Evolutionary conservation across 2,888 invertebrate genomes (phyloP).

Genomic region (Nudaria mundana): DNA sequence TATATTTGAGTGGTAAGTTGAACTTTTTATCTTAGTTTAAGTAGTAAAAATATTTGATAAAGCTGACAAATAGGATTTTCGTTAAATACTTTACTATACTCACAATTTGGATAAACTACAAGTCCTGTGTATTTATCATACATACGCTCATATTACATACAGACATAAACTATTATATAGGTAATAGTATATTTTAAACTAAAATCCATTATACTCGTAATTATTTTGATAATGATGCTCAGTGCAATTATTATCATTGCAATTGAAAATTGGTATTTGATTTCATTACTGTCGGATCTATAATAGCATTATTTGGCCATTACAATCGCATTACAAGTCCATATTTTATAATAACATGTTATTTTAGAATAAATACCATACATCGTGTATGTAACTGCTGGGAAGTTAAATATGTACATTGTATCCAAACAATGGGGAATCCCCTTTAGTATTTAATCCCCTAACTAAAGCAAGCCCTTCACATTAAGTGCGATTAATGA

Average conservation of each 20-base stretch:
- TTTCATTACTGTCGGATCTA: constrained; percentile 21
- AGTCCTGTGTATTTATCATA: no score
- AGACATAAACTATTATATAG: no score
- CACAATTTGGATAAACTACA: no score
- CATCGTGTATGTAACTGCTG: constrained; percentile 41
- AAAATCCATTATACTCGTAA: neutral
- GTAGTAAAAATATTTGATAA: neutral
- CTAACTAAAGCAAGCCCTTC: constrained; percentile 55
- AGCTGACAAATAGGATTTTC: no score
- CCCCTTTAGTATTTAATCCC: constrained; percentile 56
- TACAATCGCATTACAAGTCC: constrained; percentile 24
- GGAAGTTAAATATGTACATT: constrained; percentile 71
- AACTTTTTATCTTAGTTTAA: constrained; percentile 5
- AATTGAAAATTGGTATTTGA: constrained; percentile 15
- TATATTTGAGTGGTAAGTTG: constrained; percentile 70
- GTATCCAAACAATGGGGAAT: constrained; percentile 62
- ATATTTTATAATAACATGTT: constrained; percentile 30
- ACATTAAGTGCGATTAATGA: constrained; percentile 75
- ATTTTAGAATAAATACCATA: constrained; percentile 31
- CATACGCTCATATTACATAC: no score
- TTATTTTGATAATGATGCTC: constrained; percentile 7
- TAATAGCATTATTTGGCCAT: constrained; percentile 24
- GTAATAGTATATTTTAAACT: no score
- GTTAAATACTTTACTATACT: no score
- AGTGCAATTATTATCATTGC: constrained; percentile 10